Evolutionary conservation across 64 coral and sea anemone genomes (phyloP).

Genomic region (Stichodactyla mertensii): DNA sequence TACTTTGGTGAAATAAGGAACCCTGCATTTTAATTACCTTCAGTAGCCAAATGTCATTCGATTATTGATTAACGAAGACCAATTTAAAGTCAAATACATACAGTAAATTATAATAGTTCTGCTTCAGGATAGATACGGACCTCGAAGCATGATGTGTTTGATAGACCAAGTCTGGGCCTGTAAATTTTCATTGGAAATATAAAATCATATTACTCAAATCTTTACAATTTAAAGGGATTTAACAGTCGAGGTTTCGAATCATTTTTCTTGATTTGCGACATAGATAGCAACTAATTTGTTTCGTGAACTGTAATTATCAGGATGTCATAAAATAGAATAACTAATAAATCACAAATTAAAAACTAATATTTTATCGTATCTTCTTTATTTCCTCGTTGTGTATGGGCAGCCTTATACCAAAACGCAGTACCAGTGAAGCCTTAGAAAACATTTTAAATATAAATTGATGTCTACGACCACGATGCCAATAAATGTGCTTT

Average conservation of each 20-base stretch:
- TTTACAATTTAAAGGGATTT: slow-evolving; percentile 6
- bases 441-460: too few relatives aligned
- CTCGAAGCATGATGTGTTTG: neutral
- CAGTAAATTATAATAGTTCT: neutral
- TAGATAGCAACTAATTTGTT: neutral
- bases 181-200: neutral
- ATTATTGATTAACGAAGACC: neutral
- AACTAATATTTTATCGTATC: neutral
- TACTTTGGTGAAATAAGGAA: neutral
- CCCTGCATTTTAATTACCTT: neutral
- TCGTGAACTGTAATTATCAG: neutral
- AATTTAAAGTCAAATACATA: neutral
- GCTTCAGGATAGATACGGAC: neutral
- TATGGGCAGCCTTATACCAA: too few relatives aligned
- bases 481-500: too few relatives aligned
- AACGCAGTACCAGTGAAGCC: too few relatives aligned
- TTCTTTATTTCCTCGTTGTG: neutral
- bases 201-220: neutral
- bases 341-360: slow-evolving; percentile 11
- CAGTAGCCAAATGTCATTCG: neutral
- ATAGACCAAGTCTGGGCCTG: neutral
- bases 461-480: too few relatives aligned
- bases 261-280: slow-evolving; percentile 16
- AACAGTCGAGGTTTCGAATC: neutral
- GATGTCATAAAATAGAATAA: slow-evolving; percentile 14